Evolutionary conservation across 2,888 invertebrate species (phyloP).

Genomic region (Craniophora ligustri): DNA sequence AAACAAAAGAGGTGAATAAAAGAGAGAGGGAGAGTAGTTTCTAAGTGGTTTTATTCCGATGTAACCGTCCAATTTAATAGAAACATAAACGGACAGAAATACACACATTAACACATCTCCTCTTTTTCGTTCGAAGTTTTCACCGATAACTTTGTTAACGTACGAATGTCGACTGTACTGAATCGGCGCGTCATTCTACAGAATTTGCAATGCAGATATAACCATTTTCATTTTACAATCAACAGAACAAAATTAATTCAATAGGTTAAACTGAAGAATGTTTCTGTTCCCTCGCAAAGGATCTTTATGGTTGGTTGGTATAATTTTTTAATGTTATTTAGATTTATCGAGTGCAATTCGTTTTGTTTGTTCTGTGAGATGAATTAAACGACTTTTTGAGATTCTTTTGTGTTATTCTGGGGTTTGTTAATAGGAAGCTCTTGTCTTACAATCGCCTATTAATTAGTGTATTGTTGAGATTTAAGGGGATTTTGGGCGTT

Average conservation of each 20-base stretch:
- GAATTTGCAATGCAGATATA: conserved; percentile 80
- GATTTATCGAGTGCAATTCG: conserved; percentile 47
- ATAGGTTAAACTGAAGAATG: conserved; percentile 74
- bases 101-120: conserved; percentile 24
- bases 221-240: conserved; percentile 84
- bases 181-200: conserved; percentile 51
- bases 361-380: conserved; percentile 19
- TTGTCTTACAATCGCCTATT: background rate
- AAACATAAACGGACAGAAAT: background rate
- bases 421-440: background rate
- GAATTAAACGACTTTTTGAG: background rate
- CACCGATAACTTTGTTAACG: conserved; percentile 62
- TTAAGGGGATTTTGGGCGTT: background rate
- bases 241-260: conserved; percentile 84
- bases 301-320: conserved; percentile 54
- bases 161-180: conserved; percentile 58
- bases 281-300: conserved; percentile 69
- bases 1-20: too few species aligned
- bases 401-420: conserved; percentile 1
- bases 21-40: too few species aligned
- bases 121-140: conserved; percentile 46
- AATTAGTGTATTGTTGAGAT: background rate
- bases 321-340: conserved; percentile 68
- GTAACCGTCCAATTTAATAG: too few species aligned
- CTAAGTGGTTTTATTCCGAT: too few species aligned